Evolutionary conservation across 2,797 vertebrate genomes (phyloP).

Genomic region (Merluccius polli): DNA sequence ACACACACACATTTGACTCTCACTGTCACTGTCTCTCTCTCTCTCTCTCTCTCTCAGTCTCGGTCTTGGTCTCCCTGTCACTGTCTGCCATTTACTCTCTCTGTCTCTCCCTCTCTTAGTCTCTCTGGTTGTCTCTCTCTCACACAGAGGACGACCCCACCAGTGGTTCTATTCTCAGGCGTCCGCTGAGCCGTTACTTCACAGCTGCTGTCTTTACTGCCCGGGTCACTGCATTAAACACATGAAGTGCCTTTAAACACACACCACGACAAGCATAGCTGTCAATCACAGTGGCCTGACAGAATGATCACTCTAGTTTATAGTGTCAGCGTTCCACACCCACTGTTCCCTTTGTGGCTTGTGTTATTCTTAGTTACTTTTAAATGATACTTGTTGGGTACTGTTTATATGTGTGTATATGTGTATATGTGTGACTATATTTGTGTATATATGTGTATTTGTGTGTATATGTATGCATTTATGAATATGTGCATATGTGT

Average conservation of each 20-base stretch:
- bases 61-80: too few relatives aligned
- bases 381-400: constrained; percentile 1
- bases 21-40: too few relatives aligned
- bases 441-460: background rate
- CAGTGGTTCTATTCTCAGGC: constrained; percentile 54
- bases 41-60: too few relatives aligned
- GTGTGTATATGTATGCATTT: background rate
- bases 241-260: constrained; percentile 48
- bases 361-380: background rate
- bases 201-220: constrained; percentile 66
- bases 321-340: background rate
- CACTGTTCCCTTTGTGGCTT: background rate
- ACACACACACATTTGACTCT: too few relatives aligned
- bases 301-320: background rate
- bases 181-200: constrained; percentile 46
- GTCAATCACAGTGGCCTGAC: constrained; percentile 53
- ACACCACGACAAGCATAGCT: constrained; percentile 58
- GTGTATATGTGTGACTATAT: background rate
- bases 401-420: background rate
- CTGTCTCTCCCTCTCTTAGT: background rate
- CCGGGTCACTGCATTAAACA: constrained; percentile 60
- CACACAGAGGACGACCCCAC: constrained; percentile 24
- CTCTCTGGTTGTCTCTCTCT: constrained; percentile 23
- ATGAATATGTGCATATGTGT: background rate
- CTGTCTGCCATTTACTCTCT: too few relatives aligned